Percentiles rank a stretch among this genome's conserved stretches.
Evolutionary conservation across 2,797 vertebrate genomes (phyloP).

Genomic region (Oreochromis mossambicus): DNA sequence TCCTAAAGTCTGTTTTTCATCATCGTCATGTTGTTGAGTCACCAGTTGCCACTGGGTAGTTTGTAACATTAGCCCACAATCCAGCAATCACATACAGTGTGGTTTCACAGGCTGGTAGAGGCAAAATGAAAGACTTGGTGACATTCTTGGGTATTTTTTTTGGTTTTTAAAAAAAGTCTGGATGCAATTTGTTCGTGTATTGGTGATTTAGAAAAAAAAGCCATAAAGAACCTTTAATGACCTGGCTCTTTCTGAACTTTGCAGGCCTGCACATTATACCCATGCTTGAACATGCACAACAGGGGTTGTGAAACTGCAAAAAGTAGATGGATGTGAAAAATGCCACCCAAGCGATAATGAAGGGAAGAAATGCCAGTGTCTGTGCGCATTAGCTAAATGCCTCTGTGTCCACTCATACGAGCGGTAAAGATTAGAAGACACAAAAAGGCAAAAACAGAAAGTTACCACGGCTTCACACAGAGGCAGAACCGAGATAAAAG

Average conservation of each 20-base stretch:
- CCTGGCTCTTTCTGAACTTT: neutral
- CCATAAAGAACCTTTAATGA: neutral
- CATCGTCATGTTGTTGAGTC: neutral
- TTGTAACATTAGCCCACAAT: neutral
- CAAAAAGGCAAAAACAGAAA: neutral
- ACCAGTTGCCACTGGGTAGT: neutral
- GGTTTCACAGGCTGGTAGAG: neutral
- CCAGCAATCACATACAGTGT: neutral
- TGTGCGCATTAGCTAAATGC: neutral
- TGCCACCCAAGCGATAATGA: slow-evolving; percentile 26
- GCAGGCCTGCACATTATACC: neutral
- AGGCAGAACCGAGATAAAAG: neutral
- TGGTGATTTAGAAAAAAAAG: neutral
- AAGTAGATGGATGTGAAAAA: slow-evolving; percentile 21
- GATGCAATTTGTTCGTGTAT: neutral
- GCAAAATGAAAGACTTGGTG: neutral
- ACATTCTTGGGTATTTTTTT: neutral
- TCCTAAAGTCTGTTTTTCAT: neutral
- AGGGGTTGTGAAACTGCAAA: neutral
- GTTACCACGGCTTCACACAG: neutral
- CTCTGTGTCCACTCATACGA: neutral
- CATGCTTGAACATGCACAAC: neutral
- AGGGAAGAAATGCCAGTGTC: slow-evolving; percentile 5
- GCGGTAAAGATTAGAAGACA: neutral
- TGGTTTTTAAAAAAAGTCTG: accelerated